These are phyloP conservation scores for Nymphalis urticae DNA, from an alignment of 2,888 invertebrate genomes.

Conservation along the genomic window DNA sequence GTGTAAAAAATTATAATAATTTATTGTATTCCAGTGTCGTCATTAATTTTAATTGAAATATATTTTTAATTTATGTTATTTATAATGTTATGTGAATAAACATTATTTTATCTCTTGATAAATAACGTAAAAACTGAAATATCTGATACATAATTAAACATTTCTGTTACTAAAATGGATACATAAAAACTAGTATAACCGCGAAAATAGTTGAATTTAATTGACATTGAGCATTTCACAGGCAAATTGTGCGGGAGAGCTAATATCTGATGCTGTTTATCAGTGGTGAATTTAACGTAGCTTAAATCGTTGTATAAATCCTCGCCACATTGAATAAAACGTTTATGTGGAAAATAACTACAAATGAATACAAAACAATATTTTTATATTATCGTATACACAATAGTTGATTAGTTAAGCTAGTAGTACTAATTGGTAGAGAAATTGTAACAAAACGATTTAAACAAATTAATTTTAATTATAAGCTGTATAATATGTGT, in stretches of 20 bases:
- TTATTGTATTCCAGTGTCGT: too few species aligned
- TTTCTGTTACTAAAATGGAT: background rate
- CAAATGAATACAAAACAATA: background rate
- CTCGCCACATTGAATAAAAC: slow-evolving; percentile 5
- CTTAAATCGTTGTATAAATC: slow-evolving; percentile 1
- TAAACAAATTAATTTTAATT: too few species aligned
- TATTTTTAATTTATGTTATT: too few species aligned
- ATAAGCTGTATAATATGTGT: too few species aligned
- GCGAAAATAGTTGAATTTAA: slow-evolving; percentile 10
- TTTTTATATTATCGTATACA: background rate
- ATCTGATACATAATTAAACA: background rate
- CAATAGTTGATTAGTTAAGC: too few species aligned
- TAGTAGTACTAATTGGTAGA: background rate
- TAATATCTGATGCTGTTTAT: slow-evolving; percentile 27
- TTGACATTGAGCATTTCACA: slow-evolving; percentile 22
- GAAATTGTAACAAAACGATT: too few species aligned
- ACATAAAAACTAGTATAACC: background rate
- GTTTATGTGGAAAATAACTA: background rate
- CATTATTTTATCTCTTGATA: too few species aligned
- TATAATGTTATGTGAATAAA: too few species aligned
- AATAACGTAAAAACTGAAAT: too few species aligned
- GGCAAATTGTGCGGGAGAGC: slow-evolving; percentile 10
- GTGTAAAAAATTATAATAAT: too few species aligned
- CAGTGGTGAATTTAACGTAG: slow-evolving; percentile 1
- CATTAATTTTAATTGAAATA: too few species aligned